Percentiles rank a stretch among this genome's conserved stretches.
phyloP scores from a whole-genome alignment of 2,113 vertebrate genomes.

The Pangasianodon gigas region DNA sequence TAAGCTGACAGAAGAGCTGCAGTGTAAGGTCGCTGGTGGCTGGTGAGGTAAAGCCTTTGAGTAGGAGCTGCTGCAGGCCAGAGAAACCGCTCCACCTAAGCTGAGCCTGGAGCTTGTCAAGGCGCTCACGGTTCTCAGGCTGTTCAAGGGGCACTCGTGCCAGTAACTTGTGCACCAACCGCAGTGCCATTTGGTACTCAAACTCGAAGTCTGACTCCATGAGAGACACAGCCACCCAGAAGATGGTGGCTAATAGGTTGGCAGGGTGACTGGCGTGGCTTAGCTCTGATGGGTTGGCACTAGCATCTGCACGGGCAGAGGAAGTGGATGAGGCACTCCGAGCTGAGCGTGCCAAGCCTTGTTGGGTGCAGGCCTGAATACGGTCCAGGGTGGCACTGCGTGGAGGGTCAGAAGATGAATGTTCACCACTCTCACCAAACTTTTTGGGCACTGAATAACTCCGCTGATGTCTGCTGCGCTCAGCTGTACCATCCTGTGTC shows the following conservation, averaged over 20 bases:
- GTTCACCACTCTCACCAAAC: slow-evolving; percentile 87
- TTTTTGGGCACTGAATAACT: slow-evolving; percentile 98
- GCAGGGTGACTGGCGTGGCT: slow-evolving; percentile 90
- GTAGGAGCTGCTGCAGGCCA: slow-evolving; percentile 91
- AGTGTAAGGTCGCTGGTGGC: slow-evolving; percentile 92
- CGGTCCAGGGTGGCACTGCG: slow-evolving; percentile 95
- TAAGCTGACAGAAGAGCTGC: slow-evolving; percentile 95
- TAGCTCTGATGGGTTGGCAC: slow-evolving; percentile 76
- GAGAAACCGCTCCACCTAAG: slow-evolving; percentile 95
- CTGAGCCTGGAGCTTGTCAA: slow-evolving; percentile 95
- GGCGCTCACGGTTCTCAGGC: slow-evolving; percentile 90
- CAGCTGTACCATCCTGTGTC: slow-evolving; percentile 83
- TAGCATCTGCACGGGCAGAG: slow-evolving; percentile 83
- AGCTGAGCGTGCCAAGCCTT: slow-evolving; percentile 79
- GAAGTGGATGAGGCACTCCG: slow-evolving; percentile 87
- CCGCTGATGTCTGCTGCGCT: slow-evolving; percentile 89
- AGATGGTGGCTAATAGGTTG: slow-evolving; percentile 91
- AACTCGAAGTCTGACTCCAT: slow-evolving; percentile 99
- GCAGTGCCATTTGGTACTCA: slow-evolving; percentile 94
- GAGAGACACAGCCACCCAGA: slow-evolving; percentile 95
- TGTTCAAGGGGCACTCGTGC: slow-evolving; percentile 92
- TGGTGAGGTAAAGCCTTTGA: slow-evolving; percentile 96
- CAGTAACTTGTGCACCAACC: slow-evolving; percentile 89
- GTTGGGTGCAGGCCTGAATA: slow-evolving; percentile 93
- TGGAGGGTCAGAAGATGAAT: slow-evolving; percentile 82